Conservation (phyloP, 2,797 vertebrate genomes). For the Iguana delicatissima region DNA sequence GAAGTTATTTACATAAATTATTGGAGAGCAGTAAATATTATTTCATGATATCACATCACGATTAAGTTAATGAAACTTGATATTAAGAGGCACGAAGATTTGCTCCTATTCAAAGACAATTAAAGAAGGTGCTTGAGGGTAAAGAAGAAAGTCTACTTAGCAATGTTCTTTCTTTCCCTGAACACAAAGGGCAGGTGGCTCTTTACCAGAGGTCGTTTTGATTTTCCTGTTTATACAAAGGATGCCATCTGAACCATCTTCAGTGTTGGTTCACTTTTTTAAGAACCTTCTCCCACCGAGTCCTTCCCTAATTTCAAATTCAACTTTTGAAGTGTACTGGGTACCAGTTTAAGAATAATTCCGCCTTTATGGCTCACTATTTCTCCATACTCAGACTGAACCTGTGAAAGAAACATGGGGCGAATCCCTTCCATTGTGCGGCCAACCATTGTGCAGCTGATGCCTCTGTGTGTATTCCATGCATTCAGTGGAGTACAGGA, state of each 20-base stretch:
- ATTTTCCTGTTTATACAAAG: slow-evolving; percentile 48
- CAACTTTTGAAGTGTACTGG: no score
- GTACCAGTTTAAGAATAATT: not conserved
- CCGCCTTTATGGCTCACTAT: not conserved
- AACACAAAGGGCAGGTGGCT: slow-evolving; percentile 59
- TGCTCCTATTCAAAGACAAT: slow-evolving; percentile 74
- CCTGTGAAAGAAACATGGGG: no score
- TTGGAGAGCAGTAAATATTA: slow-evolving; percentile 78
- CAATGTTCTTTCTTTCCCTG: slow-evolving; percentile 62
- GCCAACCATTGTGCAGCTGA: not conserved
- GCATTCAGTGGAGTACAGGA: no score
- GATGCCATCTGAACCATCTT: slow-evolving; percentile 46
- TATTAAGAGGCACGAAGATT: slow-evolving; percentile 72
- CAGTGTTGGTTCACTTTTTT: slow-evolving; percentile 21
- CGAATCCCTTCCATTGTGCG: not conserved
- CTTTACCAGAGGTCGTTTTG: slow-evolving; percentile 55
- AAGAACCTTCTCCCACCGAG: not conserved
- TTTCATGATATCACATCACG: slow-evolving; percentile 70
- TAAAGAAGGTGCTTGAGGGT: slow-evolving; percentile 75
- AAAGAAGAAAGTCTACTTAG: slow-evolving; percentile 67
- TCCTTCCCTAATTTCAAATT: not conserved
- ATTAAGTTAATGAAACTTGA: slow-evolving; percentile 76
- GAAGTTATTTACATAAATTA: slow-evolving; percentile 76
- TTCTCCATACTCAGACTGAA: not conserved
- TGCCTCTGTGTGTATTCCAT: not conserved